Evolutionary conservation across 2,113 vertebrate genomes (phyloP).

Genomic region (Actinemys pallida): DNA sequence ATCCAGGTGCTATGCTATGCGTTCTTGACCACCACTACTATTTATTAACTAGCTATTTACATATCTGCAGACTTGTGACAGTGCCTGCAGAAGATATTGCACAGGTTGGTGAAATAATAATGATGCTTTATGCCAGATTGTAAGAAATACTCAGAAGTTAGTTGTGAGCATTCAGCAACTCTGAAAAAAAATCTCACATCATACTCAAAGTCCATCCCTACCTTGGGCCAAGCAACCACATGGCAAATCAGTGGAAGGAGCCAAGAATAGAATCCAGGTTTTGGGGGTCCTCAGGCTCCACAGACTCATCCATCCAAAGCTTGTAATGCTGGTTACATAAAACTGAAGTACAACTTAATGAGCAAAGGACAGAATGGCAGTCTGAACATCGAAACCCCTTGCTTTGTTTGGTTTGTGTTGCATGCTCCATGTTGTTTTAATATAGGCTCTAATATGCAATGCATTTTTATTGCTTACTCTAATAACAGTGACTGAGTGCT

Average conservation of each 20-base stretch:
- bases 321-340: neutral
- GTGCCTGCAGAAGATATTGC: neutral
- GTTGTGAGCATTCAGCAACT: neutral
- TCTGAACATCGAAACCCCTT: neutral
- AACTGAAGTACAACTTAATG: neutral
- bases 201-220: neutral
- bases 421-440: constrained; percentile 39
- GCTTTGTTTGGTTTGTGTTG: constrained; percentile 35
- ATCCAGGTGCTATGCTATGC: neutral
- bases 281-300: neutral
- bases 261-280: neutral
- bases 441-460: constrained; percentile 55
- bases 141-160: neutral
- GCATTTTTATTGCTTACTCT: constrained; percentile 63
- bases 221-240: neutral
- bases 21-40: neutral
- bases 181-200: neutral
- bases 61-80: neutral
- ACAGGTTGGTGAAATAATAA: neutral
- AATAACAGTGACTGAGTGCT: constrained; percentile 28
- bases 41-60: neutral
- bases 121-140: neutral
- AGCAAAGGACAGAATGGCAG: neutral
- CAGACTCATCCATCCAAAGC: neutral
- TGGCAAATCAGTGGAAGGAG: neutral